phyloP scores from a whole-genome alignment of 1,140 invertebrate species.

The Melipona quadrifasciata region DNA sequence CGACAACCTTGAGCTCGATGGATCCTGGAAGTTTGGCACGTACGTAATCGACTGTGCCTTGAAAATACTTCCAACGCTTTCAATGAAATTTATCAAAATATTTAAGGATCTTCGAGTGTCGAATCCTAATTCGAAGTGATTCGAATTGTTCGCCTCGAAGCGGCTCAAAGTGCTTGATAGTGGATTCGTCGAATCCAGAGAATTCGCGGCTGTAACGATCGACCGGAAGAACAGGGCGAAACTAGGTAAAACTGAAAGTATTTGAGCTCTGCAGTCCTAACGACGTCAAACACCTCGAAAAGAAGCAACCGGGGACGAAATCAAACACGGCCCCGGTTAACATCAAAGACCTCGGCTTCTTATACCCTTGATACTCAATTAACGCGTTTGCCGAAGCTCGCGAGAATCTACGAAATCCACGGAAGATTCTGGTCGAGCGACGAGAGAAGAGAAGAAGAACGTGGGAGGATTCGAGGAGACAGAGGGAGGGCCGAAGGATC shows the following conservation, averaged over 20 bases:
- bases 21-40: too few relatives aligned
- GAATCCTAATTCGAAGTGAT: too few relatives aligned
- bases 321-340: constrained; percentile 17
- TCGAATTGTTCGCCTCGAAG: too few relatives aligned
- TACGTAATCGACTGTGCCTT: too few relatives aligned
- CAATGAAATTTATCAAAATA: too few relatives aligned
- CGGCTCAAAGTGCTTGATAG: too few relatives aligned
- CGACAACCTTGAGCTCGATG: too few relatives aligned
- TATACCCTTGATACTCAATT: constrained; percentile 40
- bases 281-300: constrained; percentile 19
- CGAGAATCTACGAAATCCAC: constrained; percentile 18
- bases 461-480: constrained; percentile 3
- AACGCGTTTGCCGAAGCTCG: constrained; percentile 41
- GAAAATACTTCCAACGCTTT: too few relatives aligned
- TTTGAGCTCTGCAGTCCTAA: background rate
- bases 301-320: constrained; percentile 8
- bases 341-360: constrained; percentile 24
- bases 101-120: too few relatives aligned
- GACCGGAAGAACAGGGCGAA: too few relatives aligned
- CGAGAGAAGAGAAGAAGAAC: background rate
- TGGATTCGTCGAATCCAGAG: too few relatives aligned
- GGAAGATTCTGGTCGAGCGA: background rate
- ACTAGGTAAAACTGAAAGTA: constrained; percentile 26
- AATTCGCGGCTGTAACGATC: background rate
- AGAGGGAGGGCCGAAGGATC: background rate